These are phyloP conservation scores for Helicoverpa assulta DNA, from an alignment of 2,888 invertebrate genomes.

Conservation along the genomic window DNA sequence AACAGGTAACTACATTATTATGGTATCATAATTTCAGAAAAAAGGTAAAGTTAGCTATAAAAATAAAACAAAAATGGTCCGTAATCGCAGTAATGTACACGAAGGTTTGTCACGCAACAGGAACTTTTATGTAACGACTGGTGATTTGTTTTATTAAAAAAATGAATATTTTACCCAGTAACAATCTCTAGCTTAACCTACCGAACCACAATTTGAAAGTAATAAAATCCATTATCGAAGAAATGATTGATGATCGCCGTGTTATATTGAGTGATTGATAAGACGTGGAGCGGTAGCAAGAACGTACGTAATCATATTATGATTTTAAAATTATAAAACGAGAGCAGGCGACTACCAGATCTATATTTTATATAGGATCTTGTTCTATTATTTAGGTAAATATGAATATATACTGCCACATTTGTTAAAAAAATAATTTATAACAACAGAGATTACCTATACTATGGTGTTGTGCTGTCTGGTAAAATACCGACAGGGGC, in stretches of 20 bases:
- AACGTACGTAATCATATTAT: background rate
- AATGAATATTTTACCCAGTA: conserved; percentile 22
- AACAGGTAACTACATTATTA: conserved; percentile 26
- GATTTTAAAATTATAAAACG: too few relatives aligned
- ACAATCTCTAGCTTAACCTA: conserved; percentile 36
- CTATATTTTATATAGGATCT: too few relatives aligned
- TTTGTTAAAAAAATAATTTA: too few relatives aligned
- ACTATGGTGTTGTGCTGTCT: too few relatives aligned
- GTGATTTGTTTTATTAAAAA: conserved; percentile 55
- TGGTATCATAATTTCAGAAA: conserved; percentile 47
- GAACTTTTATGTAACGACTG: conserved; percentile 51
- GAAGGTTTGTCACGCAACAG: conserved; percentile 71
- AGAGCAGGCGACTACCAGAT: too few relatives aligned
- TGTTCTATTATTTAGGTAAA: too few relatives aligned
- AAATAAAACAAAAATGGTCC: conserved; percentile 47
- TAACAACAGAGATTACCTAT: too few relatives aligned
- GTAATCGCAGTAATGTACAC: conserved; percentile 70
- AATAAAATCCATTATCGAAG: conserved; percentile 49
- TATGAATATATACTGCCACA: too few relatives aligned
- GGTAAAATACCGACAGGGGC: too few relatives aligned
- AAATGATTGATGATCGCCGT: conserved; percentile 51
- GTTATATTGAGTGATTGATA: conserved; percentile 49
- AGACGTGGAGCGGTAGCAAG: conserved; percentile 31
- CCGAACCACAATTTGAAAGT: conserved; percentile 46
- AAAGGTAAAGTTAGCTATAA: conserved; percentile 39